These are phyloP conservation scores for Odontothrips loti DNA, from an alignment of 2,888 invertebrate species.

Conservation along the genomic window DNA sequence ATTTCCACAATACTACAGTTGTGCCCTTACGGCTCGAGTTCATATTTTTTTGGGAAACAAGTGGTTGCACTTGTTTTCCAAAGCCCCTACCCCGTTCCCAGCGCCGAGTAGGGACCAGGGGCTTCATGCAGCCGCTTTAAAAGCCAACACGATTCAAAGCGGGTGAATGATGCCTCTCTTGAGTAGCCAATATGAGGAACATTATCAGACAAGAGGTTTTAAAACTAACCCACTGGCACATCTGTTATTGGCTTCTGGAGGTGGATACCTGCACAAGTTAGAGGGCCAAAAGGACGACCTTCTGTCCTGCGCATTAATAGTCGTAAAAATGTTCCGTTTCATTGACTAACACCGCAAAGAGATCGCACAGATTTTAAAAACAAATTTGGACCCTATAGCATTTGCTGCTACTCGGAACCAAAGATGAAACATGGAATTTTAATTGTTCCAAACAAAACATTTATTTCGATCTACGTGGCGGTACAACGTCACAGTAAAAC, in stretches of 20 bases:
- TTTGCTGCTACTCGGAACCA: slow-evolving; percentile 32
- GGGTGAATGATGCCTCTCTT: slow-evolving; percentile 34
- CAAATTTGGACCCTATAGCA: slow-evolving; percentile 33
- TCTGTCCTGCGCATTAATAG: no score
- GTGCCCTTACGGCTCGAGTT: background rate
- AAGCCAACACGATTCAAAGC: slow-evolving; percentile 37
- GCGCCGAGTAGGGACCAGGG: slow-evolving; percentile 33
- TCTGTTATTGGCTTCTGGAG: no score
- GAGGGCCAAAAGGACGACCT: no score
- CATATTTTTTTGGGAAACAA: slow-evolving; percentile 9
- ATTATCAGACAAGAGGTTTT: background rate
- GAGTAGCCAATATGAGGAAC: background rate
- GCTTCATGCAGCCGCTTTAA: slow-evolving; percentile 36
- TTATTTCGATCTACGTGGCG: background rate
- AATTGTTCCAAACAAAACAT: slow-evolving; percentile 15
- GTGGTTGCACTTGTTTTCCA: slow-evolving; percentile 27
- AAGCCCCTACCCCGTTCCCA: slow-evolving; percentile 36
- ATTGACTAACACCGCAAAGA: slow-evolving; percentile 47
- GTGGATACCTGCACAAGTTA: no score
- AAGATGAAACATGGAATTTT: slow-evolving; percentile 30
- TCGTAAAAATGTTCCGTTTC: slow-evolving; percentile 21
- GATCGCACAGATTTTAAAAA: slow-evolving; percentile 48
- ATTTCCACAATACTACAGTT: background rate
- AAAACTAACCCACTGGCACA: no score
- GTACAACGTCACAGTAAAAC: slow-evolving; percentile 17